Evolutionary conservation across 35 echinoderm and acorn worm genomes (phyloP), one percentile per base, ranked within the genome.

Genomic region (Apostichopus parvimensis): DNA sequence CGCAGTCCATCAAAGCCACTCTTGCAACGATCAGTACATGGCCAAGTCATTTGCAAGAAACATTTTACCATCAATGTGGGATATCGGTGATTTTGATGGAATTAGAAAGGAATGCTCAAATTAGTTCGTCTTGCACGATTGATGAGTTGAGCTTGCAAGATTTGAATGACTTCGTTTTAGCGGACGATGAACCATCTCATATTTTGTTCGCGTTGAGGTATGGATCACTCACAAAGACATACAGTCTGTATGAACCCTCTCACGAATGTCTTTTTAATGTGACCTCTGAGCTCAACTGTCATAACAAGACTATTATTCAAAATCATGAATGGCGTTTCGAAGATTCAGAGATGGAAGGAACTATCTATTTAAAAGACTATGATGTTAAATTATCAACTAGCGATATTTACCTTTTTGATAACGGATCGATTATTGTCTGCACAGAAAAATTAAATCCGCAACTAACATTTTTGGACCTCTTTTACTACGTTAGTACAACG

Each of bases 351-450:
- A 4, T 87, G 9, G 23, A 28, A 18, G 78, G 22, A 24, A 28
- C 12, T 1, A 45, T 64, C 8, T 7, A 59, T 28, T 65, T 25
- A 9, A 6, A 87, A 6, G 23, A 24, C 17, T 66, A 15, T 23
- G 20, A 87, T 5, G 85, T 87, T 21, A 10, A 24, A n/a, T 15
- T 87, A 8, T 10, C 8, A 20, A 11, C 57, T 4, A 26, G 11
- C 20, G 85, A 66, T 12, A 20, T 66, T 57, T 17, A 59, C 10
- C 20, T 59, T 11, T 71, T 87, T 28, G 53, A 71, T 21, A 21
- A 87, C 15, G 85, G 58, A 0, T 62, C 85, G 20, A 62, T 87
- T 15, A 25, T 62, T 6, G 85, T 87, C 22, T 87, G 85, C 15
- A 58, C 17, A 13, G 8, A 23, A 1, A 17, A 87, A 52, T 34